Base-by-base conservation (phyloP, 2,888 invertebrate species). In the Dione vanillae region DNA sequence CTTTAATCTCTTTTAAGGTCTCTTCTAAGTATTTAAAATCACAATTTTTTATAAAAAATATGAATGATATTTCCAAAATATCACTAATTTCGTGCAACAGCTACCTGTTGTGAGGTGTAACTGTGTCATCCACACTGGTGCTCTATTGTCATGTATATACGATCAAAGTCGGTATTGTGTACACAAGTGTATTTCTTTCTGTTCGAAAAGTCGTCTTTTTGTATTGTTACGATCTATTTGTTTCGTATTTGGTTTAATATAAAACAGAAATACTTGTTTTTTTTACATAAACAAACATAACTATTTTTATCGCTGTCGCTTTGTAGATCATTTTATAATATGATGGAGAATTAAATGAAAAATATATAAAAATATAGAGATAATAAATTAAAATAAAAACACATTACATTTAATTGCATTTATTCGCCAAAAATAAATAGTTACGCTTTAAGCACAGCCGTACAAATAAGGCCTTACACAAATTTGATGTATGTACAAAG, bases 61-160 rank as follows among this genome's bases (percentile, higher is more conserved):
- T 47, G 52, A 37, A 56, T 51, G 45, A 67, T 54, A 35, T 67
- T 59, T 35, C 51, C 35, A 54, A 72, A 74, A 56, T 67, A 67
- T 27, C 69, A 70, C 54, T 67, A 35, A 58, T 71, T 65, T 72
- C 75, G 75, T 77, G 70, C 73, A 70, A 45, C 72, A 79, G 71
- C 83, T 81, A 85, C 85, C 86, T 86, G 87, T 79, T 73, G 75
- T 76, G 69, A 76, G 73, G 78, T 74, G 79, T 82, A 85, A 92
- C 92, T 92, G 92, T 90, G 86, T 88, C 89, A 86, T 84, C 85
- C 82, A 86, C 82, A 82, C 81, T 84, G 86, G 81, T 81, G 82
- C 75, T 67, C 90, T 83, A 85, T 93, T 93, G 92, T 93, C 82
- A 93, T 92, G 92, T 83, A 92, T 91, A 93, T 92, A 86, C 85